Evolutionary conservation across 2,113 vertebrate species (phyloP).

Genomic region (Tonatia bakeri): DNA sequence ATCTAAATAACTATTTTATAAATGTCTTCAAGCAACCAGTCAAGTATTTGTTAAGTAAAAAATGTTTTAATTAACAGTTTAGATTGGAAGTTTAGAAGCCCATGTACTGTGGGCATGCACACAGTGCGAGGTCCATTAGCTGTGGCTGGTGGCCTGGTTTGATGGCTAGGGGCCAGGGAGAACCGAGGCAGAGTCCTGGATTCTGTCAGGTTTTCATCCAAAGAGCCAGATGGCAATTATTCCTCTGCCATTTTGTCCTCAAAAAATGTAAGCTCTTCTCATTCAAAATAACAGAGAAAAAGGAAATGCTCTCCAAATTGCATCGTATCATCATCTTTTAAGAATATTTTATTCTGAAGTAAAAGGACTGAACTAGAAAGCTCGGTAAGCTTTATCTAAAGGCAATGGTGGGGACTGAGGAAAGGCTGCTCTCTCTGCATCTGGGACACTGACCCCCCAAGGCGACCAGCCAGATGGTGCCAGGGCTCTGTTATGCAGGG

Average conservation of each 20-base stretch:
- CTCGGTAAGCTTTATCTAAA: not conserved
- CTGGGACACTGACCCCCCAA: too few relatives aligned
- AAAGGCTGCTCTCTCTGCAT: not conserved
- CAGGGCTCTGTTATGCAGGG: not conserved
- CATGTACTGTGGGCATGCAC: not conserved
- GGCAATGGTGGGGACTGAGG: not conserved
- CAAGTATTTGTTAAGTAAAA: not conserved
- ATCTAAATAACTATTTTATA: not conserved
- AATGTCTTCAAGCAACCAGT: not conserved
- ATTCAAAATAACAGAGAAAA: not conserved
- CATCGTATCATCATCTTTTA: not conserved
- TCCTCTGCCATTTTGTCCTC: not conserved
- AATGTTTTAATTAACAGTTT: constrained; percentile 7
- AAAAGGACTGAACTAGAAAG: not conserved
- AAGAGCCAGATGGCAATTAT: not conserved
- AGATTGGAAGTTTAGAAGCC: not conserved
- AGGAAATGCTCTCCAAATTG: not conserved
- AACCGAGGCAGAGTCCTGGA: not conserved
- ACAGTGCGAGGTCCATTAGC: not conserved
- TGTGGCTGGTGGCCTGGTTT: not conserved
- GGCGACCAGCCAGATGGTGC: not conserved
- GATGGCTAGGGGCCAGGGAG: not conserved
- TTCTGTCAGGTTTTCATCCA: constrained; percentile 3
- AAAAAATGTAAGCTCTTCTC: not conserved
- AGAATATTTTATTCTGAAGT: not conserved